phyloP scores from a whole-genome alignment of 2,113 vertebrate genomes.

The Tympanuchus pallidicinctus region DNA sequence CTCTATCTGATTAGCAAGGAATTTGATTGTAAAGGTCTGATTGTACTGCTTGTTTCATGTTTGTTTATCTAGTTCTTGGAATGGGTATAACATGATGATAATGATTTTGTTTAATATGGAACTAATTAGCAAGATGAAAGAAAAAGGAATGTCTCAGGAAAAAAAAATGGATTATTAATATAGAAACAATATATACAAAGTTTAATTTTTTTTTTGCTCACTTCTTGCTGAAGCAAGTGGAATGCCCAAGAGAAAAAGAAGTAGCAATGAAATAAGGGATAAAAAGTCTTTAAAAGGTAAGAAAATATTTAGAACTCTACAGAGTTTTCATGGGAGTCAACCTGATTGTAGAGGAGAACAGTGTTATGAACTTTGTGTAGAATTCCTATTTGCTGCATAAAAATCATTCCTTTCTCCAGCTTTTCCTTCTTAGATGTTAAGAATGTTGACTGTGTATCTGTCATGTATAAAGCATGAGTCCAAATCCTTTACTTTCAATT shows the following conservation, averaged over 20 bases:
- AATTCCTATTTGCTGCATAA: neutral
- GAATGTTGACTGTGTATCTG: neutral
- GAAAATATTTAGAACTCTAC: neutral
- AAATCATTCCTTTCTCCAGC: neutral
- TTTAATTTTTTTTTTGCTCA: neutral
- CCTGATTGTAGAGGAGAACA: neutral
- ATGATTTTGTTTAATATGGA: neutral
- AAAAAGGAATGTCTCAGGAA: neutral
- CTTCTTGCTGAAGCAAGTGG: neutral
- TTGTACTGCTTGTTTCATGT: neutral
- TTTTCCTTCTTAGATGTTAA: neutral
- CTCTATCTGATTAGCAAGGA: neutral
- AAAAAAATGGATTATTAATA: neutral
- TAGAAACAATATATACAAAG: neutral
- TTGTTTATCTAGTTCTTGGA: neutral
- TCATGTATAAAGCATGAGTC: neutral
- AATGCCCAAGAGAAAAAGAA: neutral
- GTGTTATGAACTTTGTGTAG: neutral
- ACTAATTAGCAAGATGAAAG: neutral
- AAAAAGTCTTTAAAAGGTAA: neutral
- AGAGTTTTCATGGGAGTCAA: neutral
- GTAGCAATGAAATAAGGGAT: neutral
- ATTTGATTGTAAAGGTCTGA: neutral
- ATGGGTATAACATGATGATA: neutral
- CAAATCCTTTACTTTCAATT: neutral